These are phyloP conservation scores for Seriola aureovittata DNA, from an alignment of 2,113 vertebrate species.

Conservation along the genomic window DNA sequence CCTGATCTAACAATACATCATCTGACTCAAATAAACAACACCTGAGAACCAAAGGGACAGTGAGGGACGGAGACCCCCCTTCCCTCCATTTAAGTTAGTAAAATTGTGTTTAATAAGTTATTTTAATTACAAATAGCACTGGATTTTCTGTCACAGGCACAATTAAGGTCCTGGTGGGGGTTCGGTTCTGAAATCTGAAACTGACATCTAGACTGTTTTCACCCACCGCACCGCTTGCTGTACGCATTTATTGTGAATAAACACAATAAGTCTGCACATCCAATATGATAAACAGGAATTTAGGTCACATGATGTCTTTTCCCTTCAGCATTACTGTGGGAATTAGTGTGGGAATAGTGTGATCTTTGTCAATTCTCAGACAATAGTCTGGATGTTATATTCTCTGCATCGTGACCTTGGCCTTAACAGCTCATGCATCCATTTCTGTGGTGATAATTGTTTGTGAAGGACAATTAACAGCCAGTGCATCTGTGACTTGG, in stretches of 20 bases:
- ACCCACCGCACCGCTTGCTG: constrained; percentile 27
- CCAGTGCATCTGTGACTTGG: constrained; percentile 28
- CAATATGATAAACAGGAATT: constrained; percentile 52
- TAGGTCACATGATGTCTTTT: constrained; percentile 22
- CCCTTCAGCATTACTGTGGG: constrained; percentile 37
- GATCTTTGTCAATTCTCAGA: constrained; percentile 52
- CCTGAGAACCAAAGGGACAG: constrained; percentile 46
- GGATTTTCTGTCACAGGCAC: constrained; percentile 27
- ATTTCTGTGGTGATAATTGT: constrained; percentile 22
- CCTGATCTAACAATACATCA: constrained; percentile 47
- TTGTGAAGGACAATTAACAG: constrained; percentile 37
- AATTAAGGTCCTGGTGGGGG: not conserved
- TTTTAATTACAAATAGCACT: constrained; percentile 23
- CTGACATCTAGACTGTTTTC: constrained; percentile 42
- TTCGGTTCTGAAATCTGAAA: constrained; percentile 42
- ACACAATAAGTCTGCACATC: constrained; percentile 52
- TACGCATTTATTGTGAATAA: constrained; percentile 33
- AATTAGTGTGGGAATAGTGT: constrained; percentile 63
- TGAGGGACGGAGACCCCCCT: not conserved
- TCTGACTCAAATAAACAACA: constrained; percentile 60
- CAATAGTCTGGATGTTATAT: not conserved
- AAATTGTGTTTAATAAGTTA: constrained; percentile 19
- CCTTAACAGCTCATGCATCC: constrained; percentile 36
- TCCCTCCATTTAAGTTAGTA: constrained; percentile 7
- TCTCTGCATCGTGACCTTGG: constrained; percentile 17